Evolutionary conservation across 2,888 invertebrate species (phyloP), one percentile per base, ranked within the genome.

Genomic region (Stomorhina lunata): DNA sequence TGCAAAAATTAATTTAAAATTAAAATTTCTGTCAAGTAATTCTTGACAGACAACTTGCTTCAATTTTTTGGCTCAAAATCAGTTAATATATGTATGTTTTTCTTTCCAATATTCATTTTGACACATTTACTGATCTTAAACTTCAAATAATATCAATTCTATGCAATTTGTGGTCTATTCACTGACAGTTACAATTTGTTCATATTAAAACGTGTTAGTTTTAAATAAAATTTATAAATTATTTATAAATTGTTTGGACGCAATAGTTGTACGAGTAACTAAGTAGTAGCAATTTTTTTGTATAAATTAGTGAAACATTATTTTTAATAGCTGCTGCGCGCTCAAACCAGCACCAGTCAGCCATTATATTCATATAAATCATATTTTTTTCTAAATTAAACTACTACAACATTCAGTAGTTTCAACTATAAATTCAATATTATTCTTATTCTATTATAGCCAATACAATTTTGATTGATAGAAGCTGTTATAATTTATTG

Each of bases 141-240:
- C 20, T 55, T 65, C n/a, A 55, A 50, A 69, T n/a, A n/a, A n/a
- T 32, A 32, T 45, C 15, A 53, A 78, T 59, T 65, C 69, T 57
- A 45, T 71, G 10, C 50, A 40, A 20, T 66, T 79, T 79, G 66
- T 79, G 79, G 72, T 73, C 79, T 79, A 79, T 40, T 79, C 79
- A 66, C 17, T 78, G 81, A 82, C 81, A 82, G 81, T 82, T 78
- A 82, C 81, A 82, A 82, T 82, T 82, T 82, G 81, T 82, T 68
- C 78, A 61, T 57, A 81, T 75, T 69, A 82, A n/a, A 68, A 79
- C 81, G 73, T 82, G 81, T 50, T n/a, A 25, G 48, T 71, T 66
- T 59, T 72, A 72, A 72, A 66, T 53, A 66, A 66, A 72, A 79
- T 71, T 73, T 66, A 79, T 79, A 66, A 77, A 77, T 79, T 59